phyloP scores from a whole-genome alignment of 2,797 vertebrate species.

The Erpetoichthys calabaricus region DNA sequence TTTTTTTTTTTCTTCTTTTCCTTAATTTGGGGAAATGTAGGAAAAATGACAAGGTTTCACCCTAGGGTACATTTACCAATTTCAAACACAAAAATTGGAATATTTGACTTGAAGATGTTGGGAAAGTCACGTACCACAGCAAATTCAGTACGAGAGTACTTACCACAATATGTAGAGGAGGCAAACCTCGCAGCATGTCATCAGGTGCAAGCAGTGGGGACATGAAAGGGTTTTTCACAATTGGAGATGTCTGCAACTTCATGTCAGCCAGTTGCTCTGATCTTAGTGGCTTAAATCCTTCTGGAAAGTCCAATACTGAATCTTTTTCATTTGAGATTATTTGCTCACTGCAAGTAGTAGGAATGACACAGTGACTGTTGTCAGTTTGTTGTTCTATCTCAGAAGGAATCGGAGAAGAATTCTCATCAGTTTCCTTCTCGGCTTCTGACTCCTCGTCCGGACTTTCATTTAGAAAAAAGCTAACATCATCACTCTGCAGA shows the following conservation, averaged over 20 bases:
- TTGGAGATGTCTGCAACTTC: constrained; percentile 50
- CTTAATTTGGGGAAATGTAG: too few relatives aligned
- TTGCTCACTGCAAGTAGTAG: constrained; percentile 7
- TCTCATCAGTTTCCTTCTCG: constrained; percentile 10
- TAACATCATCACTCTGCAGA: constrained; percentile 41
- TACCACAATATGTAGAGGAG: constrained; percentile 62
- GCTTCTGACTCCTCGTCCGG: background rate
- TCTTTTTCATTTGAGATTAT: too few relatives aligned
- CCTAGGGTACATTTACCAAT: too few relatives aligned
- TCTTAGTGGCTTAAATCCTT: constrained; percentile 67
- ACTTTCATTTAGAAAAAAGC: constrained; percentile 48
- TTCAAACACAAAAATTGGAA: too few relatives aligned
- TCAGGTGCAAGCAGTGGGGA: constrained; percentile 80
- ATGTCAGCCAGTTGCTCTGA: constrained; percentile 52
- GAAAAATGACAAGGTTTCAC: too few relatives aligned
- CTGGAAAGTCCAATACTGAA: constrained; percentile 53
- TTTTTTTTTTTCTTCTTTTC: too few relatives aligned
- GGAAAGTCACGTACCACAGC: too few relatives aligned
- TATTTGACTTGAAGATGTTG: too few relatives aligned
- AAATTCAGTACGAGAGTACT: constrained; percentile 11
- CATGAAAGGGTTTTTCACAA: constrained; percentile 75
- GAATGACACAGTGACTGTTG: constrained; percentile 10
- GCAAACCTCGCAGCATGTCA: constrained; percentile 64
- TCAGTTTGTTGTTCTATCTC: constrained; percentile 2
- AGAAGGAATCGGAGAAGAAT: background rate